Evolutionary conservation across 2,888 invertebrate species (phyloP), one percentile per base, ranked within the genome.

Genomic region (Nomada hirtipes): DNA sequence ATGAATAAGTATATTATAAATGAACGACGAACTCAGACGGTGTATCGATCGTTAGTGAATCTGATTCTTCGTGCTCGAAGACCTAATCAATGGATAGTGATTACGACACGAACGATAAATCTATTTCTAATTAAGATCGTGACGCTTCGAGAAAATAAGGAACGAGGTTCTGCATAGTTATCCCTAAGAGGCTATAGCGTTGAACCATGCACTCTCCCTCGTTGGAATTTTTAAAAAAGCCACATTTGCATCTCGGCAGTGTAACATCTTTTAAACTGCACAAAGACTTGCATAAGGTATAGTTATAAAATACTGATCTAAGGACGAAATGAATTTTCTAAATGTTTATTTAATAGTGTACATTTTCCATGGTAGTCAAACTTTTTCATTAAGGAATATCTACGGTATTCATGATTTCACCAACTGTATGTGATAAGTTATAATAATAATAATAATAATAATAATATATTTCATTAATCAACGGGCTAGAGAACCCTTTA

Each of bases 81-180:
- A 36, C 65, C 52, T 20, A 52, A 67, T 71, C 71, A 61, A 42
- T 61, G 29, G n/a, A 57, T 44, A 44, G 55, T 55, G 64, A 64
- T 64, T 63, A 73, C 11, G 42, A 11, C 23, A 44, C 42, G 50
- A 36, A n/a, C 60, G 36, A 61, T 68, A 75, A 68, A 75, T 75
- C 60, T 29, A 61, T 75, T 75, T 69, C 68, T 61, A 75, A 68
- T 69, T 68, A 68, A 67, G 52, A n/a, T 42, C 60, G 67, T 53
- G 71, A 61, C 52, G n/a, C 29, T 29, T 36, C 4, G 7, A 36
- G 23, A 52, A 60, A 67, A 75, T 68, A 4, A 50, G 26, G 64
- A 53, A 57, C 18, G 36, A 23, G 11, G 3, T 47, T 20, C 15
- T 7, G 10, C 2, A 18, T 18, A 29, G 36, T 61, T 60, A 29